Percentiles rank a stretch among this genome's conserved stretches.
Conservation (phyloP, 2,888 invertebrate genomes). For the Seira sanloemensis region DNA sequence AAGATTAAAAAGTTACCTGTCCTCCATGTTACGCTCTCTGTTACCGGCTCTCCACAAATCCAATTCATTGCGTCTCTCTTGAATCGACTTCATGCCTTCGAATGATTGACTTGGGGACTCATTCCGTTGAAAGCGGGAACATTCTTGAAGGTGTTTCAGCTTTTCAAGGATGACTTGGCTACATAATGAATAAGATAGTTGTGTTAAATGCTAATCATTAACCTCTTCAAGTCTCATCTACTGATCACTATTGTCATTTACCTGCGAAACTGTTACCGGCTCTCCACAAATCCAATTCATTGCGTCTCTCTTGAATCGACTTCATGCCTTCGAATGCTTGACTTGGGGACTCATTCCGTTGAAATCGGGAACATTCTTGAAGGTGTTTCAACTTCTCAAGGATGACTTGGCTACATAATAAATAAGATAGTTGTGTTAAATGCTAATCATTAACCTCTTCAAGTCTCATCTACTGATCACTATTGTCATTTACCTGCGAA, state of each 20-base stretch:
- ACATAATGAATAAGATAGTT: too few relatives aligned
- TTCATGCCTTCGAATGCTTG: conserved; percentile 75
- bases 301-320: conserved; percentile 75
- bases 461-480: too few relatives aligned
- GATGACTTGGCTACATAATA: conserved; percentile 74
- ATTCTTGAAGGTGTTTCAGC: conserved; percentile 75
- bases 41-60: conserved; percentile 74
- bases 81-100: conserved; percentile 75
- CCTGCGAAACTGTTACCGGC: too few relatives aligned
- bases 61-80: conserved; percentile 75
- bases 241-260: too few relatives aligned
- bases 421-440: too few relatives aligned
- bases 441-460: too few relatives aligned
- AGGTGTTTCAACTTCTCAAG: conserved; percentile 75
- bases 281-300: conserved; percentile 75
- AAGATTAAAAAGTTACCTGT: too few relatives aligned
- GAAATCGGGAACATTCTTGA: conserved; percentile 74
- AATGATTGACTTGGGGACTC: conserved; percentile 73
- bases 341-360: conserved; percentile 73
- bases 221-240: too few relatives aligned
- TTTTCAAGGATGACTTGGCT: conserved; percentile 75
- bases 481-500: too few relatives aligned
- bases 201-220: too few relatives aligned
- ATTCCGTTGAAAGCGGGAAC: conserved; percentile 73
- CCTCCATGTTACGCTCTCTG: conserved; percentile 74